These are phyloP conservation scores for Mesorhabditis spiculigera DNA, from an alignment of 2,888 invertebrate species.

Conservation along the genomic window DNA sequence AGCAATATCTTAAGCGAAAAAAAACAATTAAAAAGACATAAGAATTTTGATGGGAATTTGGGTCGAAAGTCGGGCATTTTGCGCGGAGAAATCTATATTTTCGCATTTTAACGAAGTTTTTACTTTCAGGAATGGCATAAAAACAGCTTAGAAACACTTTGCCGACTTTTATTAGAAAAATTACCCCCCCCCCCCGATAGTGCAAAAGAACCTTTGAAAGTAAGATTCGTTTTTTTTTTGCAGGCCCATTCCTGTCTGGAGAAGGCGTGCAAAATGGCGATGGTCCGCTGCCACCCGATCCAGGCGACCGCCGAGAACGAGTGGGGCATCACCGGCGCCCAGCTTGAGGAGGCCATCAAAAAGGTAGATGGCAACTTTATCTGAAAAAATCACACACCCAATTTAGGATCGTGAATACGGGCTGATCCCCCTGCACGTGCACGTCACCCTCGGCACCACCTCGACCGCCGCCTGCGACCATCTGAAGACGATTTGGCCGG, in stretches of 20 bases:
- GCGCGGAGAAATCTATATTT: too few relatives aligned
- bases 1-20: too few relatives aligned
- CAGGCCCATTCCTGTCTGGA: constrained; percentile 86
- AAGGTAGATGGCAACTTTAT: neutral
- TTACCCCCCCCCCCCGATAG: too few relatives aligned
- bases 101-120: too few relatives aligned
- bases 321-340: constrained; percentile 76
- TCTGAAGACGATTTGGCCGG: constrained; percentile 79
- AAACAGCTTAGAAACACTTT: too few relatives aligned
- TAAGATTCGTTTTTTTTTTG: neutral
- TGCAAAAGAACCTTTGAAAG: too few relatives aligned
- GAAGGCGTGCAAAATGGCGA: constrained; percentile 84
- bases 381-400: neutral
- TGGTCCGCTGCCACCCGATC: constrained; percentile 84
- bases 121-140: too few relatives aligned
- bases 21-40: too few relatives aligned
- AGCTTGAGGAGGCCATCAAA: constrained; percentile 61
- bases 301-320: constrained; percentile 73
- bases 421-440: constrained; percentile 88
- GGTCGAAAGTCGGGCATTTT: too few relatives aligned
- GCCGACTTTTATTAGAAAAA: too few relatives aligned
- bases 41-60: too few relatives aligned
- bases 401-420: constrained; percentile 77
- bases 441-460: constrained; percentile 85
- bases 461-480: constrained; percentile 92